Base-by-base conservation (phyloP, 92 coral and sea anemone genomes). In the Galaxea fascicularis region DNA sequence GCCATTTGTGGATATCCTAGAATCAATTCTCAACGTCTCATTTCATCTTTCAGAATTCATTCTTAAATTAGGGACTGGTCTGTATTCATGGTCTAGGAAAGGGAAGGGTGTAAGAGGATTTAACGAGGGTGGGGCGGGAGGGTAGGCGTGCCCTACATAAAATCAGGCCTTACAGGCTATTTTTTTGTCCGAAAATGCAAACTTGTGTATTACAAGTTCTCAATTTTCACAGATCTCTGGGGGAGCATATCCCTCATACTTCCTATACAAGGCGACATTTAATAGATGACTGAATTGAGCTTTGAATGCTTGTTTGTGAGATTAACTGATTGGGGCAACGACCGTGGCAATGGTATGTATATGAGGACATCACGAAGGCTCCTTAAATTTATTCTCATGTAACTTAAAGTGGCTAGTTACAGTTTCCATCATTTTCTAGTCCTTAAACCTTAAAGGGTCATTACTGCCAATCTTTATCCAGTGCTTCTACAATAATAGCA, bases 341-440 rank as follows among this genome's bases (percentile, higher is more conserved):
- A 67, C 21, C 45, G 52, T 30, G 41, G 73, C 49, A 67, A 29
- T 35, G n/a, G 73, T 29, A 13, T 67, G 73, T 12, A 29, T 16
- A 67, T 31, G 73, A 67, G 73, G 53, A 68, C 73, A 39, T 68
- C 10, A 68, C 73, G 26, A 68, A 68, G 30, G 22, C 73, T 68
- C 49, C 62, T 56, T 0, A 56, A 56, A 56, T 56, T 56, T 56
- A 56, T 56, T 56, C 62, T 10, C 54, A 49, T 49, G 54, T 49
- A 49, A 49, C 54, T 49, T 49, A 49, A 49, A 49, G 53, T 47
- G 53, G 10, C 0, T 47, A 0, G 53, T 10, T 49, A 49, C 54
- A 49, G 54, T 49, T 49, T 49, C n/a, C 62, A 4, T 56, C 62
- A 56, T 56, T 56, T 56, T 14, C 62, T 8, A 56, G 62, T 56